Base-by-base conservation (phyloP, 2,113 vertebrate genomes). In the Colius striatus region DNA sequence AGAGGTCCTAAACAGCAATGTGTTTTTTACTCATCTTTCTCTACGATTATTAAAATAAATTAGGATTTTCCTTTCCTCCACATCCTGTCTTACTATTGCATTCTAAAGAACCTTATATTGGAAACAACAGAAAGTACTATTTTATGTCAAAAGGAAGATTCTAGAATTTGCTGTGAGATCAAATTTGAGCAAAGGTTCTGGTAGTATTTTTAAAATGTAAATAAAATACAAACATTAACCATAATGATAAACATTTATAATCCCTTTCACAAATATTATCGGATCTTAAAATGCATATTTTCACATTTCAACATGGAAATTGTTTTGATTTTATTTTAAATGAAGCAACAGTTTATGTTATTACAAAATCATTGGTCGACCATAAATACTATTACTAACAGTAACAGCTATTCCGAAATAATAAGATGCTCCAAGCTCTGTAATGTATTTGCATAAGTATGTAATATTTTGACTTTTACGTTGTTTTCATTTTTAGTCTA, bases 141-240 rank as follows among this genome's bases (percentile, higher is more conserved):
- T 84, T 27, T 27, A 13, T 45, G 11, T 61, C 34, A 34, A 75
- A 61, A 16, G 43, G 25, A 43, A 43, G 57, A 29, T 53, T 53
- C 2, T 57, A 5, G 30, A 5, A 2, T 34, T 57, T 32, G 34
- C 5, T 36, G 15, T 11, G 16, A 27, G 20, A 29, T 32, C 0
- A 2, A 45, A 43, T 19, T 45, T 18, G 7, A 66, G 25, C 47
- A 47, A 57, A 43, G 12, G 8, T 63, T 54, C 41, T 62, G n/a
- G 6, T 65, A n/a, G 27, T 30, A 11, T 29, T 90, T 88, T 43
- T 8, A 12, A 78, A 32, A 77, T 48, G 3, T 21, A 94, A 80
- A 41, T n/a, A n/a, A 45, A 85, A 8, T 16, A 58, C 7, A 3
- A 43, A 11, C 26, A 26, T 30, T 62, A 62, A 20, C 36, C 22